phyloP scores from a whole-genome alignment of 2,113 vertebrate species.

The Dermatemys mawii region DNA sequence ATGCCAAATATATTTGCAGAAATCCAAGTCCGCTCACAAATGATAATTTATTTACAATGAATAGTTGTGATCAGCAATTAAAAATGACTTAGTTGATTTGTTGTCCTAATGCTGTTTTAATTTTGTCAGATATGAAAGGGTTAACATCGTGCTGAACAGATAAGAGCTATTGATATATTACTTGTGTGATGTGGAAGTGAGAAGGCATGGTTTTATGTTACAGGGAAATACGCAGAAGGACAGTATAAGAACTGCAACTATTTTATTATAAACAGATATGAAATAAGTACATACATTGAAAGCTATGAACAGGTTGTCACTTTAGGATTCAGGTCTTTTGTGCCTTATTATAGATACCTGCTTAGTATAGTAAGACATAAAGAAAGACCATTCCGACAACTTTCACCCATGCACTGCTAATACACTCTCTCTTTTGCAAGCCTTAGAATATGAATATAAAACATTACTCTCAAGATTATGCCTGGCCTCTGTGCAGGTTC shows the following conservation, averaged over 20 bases:
- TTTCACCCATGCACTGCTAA: not conserved
- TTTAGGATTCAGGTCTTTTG: not conserved
- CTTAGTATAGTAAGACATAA: not conserved
- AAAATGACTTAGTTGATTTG: not conserved
- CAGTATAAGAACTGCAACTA: not conserved
- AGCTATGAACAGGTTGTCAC: not conserved
- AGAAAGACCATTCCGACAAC: not conserved
- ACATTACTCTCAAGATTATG: not conserved
- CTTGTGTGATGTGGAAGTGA: not conserved
- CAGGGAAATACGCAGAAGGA: not conserved
- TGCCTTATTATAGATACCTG: not conserved
- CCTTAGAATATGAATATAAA: not conserved
- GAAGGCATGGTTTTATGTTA: not conserved
- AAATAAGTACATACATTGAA: not conserved
- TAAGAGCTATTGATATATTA: not conserved
- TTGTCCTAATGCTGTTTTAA: not conserved
- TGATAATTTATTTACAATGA: not conserved
- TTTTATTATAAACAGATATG: not conserved
- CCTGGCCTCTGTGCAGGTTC: not conserved
- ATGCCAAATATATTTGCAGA: not conserved
- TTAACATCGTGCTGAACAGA: not conserved
- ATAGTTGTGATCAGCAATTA: not conserved
- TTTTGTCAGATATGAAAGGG: not conserved
- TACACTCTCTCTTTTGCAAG: not conserved
- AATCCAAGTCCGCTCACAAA: not conserved